Conservation (phyloP, 2,797 vertebrate species). For the Acanthurus tractus region DNA sequence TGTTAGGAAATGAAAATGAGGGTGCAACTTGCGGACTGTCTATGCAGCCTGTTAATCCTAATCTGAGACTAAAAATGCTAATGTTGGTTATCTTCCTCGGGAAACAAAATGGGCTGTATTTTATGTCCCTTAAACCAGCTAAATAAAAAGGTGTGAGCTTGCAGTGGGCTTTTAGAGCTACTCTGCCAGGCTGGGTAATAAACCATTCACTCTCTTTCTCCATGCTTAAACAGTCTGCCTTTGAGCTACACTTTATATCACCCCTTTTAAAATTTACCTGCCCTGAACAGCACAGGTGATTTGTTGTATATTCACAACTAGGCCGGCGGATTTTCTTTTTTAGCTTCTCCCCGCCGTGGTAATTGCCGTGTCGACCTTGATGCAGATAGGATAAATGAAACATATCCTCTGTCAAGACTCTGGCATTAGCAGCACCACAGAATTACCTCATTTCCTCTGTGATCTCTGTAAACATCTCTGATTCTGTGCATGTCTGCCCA, state of each 20-base stretch:
- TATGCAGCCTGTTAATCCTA: constrained; percentile 37
- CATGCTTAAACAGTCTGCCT: constrained; percentile 67
- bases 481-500: constrained; percentile 58
- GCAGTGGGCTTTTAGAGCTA: constrained; percentile 65
- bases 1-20: constrained; percentile 34
- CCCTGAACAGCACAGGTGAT: constrained; percentile 76
- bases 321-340: constrained; percentile 69
- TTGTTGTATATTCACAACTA: constrained; percentile 77
- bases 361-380: constrained; percentile 82
- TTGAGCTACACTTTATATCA: constrained; percentile 73
- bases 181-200: constrained; percentile 66
- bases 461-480: constrained; percentile 72
- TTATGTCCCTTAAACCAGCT: constrained; percentile 53
- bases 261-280: constrained; percentile 69
- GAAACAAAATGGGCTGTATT: constrained; percentile 49
- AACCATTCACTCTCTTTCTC: constrained; percentile 62
- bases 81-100: constrained; percentile 22
- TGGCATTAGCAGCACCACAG: constrained; percentile 70
- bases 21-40: constrained; percentile 24
- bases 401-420: constrained; percentile 77
- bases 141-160: constrained; percentile 62
- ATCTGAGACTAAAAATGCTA: constrained; percentile 38
- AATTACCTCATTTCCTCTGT: constrained; percentile 77
- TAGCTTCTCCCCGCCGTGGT: constrained; percentile 60
- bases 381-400: constrained; percentile 82